phyloP scores from a whole-genome alignment of 1,140 invertebrate genomes.

The Eurytemora carolleeae region DNA sequence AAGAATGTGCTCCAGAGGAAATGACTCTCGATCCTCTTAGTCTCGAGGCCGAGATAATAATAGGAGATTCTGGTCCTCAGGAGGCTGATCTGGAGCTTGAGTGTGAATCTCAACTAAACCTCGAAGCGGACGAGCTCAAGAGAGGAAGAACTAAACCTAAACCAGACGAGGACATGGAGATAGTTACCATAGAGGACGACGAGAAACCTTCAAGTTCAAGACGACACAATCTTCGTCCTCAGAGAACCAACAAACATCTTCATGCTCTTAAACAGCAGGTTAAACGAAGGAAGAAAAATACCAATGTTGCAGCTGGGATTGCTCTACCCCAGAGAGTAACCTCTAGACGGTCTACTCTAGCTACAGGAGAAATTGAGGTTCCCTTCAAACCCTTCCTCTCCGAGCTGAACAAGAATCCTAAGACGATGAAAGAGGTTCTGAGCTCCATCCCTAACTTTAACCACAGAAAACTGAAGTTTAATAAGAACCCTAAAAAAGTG shows the following conservation, averaged over 20 bases:
- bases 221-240: neutral
- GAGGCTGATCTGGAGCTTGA: no score
- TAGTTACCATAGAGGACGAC: no score
- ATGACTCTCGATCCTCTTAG: no score
- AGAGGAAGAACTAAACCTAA: no score
- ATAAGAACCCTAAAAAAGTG: constrained; percentile 31
- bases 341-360: neutral
- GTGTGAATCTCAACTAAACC: no score
- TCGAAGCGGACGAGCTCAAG: no score
- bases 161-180: no score
- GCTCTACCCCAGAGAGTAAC: neutral
- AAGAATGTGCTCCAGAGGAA: no score
- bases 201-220: no score
- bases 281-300: neutral
- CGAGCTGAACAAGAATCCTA: neutral
- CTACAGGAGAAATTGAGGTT: constrained; percentile 8
- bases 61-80: no score
- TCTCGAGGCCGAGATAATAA: neutral
- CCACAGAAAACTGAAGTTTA: constrained; percentile 4
- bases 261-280: neutral
- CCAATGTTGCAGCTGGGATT: neutral
- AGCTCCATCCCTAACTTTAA: constrained; percentile 10
- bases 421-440: constrained; percentile 9
- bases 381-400: neutral
- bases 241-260: neutral